Base-by-base conservation (phyloP, 2,113 vertebrate genomes). In the Phalacrocorax pelagicus region DNA sequence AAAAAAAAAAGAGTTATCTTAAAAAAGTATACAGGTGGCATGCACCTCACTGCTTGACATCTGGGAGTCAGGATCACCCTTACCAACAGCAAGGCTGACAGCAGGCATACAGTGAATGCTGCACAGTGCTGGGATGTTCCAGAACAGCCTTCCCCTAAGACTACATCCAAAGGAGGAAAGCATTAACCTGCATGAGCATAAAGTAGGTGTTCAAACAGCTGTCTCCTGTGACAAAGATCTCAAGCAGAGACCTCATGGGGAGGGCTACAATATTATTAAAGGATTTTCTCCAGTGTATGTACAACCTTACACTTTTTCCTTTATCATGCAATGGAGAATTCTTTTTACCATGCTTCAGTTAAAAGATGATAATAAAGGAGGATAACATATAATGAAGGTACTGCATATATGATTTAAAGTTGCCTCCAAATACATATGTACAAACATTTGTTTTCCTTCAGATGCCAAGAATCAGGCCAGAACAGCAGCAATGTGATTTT, bases 71-170 rank as follows among this genome's bases (percentile, higher is more conserved):
- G 44, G 42, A 61, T 42, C 47, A 14, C 36, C n/a, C 32, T 38
- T 8, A 47, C 36, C 23, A 51, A 5, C 32, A 73, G n/a, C 32
- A 52, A 63, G 23, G 54, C 38, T 46, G 11, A 34, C 15, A 7
- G 15, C 0, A 34, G 16, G 34, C 8, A 15, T 1, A 5, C 0
- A 0, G 44, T 34, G 38, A 30, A 30, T 0, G 0, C 40, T 69
- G 42, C 12, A n/a, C 1, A 66, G 77, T 0, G 0, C 59, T 23
- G 38, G 13, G n/a, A 6, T 0, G 0, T 44, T 71, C 47, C 22
- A 2, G 9, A 84, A 59, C 17, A 72, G 22, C 57, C 47, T 54
- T 61, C 18, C 30, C 6, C 17, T 22, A 63, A n/a, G 21, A 62
- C 19, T n/a, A 40, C 12, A n/a, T 17, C 36, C 52, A 59, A 42